Conservation (phyloP, 2,113 vertebrate species). For the Oceanodroma tethys region DNA sequence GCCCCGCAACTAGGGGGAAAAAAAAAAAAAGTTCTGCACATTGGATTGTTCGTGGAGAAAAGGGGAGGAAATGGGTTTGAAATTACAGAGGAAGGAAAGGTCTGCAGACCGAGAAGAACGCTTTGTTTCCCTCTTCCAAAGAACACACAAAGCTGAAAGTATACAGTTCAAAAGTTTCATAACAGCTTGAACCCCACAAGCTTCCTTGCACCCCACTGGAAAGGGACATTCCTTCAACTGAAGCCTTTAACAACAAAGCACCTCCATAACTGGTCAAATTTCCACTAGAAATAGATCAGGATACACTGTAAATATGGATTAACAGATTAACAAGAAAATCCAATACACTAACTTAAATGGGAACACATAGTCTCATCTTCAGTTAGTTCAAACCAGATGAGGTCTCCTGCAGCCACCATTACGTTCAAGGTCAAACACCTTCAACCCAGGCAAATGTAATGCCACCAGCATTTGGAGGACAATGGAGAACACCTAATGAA, state of each 20-base stretch:
- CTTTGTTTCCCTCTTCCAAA: background rate
- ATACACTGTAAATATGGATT: background rate
- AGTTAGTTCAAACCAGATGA: background rate
- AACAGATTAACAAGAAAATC: background rate
- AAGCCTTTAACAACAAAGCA: background rate
- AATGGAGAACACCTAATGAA: background rate
- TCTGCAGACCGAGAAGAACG: background rate
- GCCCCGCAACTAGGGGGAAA: rapidly evolving
- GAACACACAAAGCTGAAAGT: background rate
- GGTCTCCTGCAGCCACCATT: background rate
- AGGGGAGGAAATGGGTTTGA: slow-evolving; percentile 30
- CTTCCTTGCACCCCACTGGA: background rate
- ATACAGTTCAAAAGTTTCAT: background rate
- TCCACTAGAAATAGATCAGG: background rate
- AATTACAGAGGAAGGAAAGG: slow-evolving; percentile 43
- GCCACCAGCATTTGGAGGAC: background rate
- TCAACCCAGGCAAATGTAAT: background rate
- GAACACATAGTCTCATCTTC: background rate
- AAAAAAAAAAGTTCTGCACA: background rate
- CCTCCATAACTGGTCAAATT: background rate
- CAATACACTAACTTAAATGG: background rate
- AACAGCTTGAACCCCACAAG: background rate
- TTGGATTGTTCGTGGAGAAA: background rate
- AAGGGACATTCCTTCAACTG: background rate
- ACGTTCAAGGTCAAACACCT: background rate